Evolutionary conservation across 23 tunicate genomes (phyloP).

Genomic region (Oikopleura albicans): DNA sequence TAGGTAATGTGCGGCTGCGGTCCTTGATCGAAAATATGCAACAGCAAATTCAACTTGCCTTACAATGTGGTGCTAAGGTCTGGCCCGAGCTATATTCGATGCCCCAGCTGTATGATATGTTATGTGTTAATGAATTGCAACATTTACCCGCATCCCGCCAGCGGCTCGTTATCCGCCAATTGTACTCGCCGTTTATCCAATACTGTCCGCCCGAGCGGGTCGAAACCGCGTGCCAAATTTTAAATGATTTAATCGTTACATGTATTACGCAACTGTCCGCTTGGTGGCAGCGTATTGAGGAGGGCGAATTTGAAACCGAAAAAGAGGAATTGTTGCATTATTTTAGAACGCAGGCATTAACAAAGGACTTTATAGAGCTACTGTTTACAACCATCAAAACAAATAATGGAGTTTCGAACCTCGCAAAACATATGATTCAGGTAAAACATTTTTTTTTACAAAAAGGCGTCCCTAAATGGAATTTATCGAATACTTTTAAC

Average conservation of each 20-base stretch:
- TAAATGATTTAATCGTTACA: neutral
- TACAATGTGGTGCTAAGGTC: neutral
- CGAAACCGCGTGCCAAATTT: neutral
- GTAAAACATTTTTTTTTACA: neutral
- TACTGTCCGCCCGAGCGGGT: neutral
- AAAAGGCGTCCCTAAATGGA: no score
- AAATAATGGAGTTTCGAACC: neutral
- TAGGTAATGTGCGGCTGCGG: neutral
- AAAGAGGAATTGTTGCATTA: conserved; percentile 7
- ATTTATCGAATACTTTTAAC: no score
- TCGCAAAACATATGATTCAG: neutral
- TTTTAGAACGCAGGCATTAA: neutral
- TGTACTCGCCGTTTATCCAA: neutral
- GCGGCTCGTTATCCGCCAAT: conserved; percentile 10
- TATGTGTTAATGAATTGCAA: neutral
- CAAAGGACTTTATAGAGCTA: neutral
- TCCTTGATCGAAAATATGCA: neutral
- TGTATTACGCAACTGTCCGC: neutral
- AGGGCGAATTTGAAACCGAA: neutral
- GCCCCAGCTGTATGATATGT: neutral
- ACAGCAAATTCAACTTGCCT: conserved; percentile 2
- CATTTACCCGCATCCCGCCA: neutral
- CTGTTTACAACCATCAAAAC: neutral
- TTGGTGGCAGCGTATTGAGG: neutral
- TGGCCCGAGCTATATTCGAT: conserved; percentile 3